Evolutionary conservation across 2,113 vertebrate species (phyloP).

Genomic region (Xenopus laevis): DNA sequence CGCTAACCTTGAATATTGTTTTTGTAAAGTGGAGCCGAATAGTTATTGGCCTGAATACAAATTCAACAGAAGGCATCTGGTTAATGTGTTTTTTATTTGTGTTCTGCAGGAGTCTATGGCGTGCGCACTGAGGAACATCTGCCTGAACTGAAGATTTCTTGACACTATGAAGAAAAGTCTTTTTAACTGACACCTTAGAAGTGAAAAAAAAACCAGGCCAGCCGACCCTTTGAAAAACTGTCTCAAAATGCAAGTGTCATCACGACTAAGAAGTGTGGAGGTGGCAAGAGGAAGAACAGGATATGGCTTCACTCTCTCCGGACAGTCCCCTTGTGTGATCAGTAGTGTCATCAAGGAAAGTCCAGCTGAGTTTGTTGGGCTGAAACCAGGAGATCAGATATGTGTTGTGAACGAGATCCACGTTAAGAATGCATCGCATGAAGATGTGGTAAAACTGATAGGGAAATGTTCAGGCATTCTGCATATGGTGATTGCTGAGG

Average conservation of each 20-base stretch:
- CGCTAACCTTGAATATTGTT: neutral
- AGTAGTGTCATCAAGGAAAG: conserved; percentile 88
- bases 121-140: conserved; percentile 5
- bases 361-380: conserved; percentile 86
- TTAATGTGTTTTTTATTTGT: conserved; percentile 31
- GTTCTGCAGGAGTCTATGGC: conserved; percentile 46
- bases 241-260: conserved; percentile 59
- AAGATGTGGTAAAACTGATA: conserved; percentile 95
- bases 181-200: conserved; percentile 24
- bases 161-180: neutral
- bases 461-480: conserved; percentile 89
- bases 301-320: conserved; percentile 91
- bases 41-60: neutral
- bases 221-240: conserved; percentile 68
- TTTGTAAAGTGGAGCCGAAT: neutral
- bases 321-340: conserved; percentile 89
- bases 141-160: neutral
- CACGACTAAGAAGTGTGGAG: conserved; percentile 79
- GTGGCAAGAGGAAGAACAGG: conserved; percentile 87
- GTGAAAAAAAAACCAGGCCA: conserved; percentile 70
- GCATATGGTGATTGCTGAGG: conserved; percentile 81
- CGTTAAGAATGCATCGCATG: conserved; percentile 88
- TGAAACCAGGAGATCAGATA: conserved; percentile 88
- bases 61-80: conserved; percentile 13
- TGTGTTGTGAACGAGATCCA: conserved; percentile 89